Evolutionary conservation across 2,888 invertebrate genomes (phyloP), one percentile per base, ranked within the genome.

Genomic region (Halictus ligatus): DNA sequence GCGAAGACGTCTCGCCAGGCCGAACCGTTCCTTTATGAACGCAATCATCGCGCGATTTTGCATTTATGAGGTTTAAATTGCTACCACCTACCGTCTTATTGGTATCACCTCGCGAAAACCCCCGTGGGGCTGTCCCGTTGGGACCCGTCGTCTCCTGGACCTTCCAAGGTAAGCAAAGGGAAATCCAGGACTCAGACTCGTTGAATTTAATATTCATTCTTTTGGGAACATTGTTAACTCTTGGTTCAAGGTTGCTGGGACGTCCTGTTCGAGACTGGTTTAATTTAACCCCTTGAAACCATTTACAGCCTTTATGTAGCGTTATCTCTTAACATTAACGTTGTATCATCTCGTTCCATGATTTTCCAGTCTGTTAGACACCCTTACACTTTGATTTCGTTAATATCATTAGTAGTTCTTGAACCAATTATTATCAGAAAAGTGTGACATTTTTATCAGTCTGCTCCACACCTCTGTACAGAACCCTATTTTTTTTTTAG

Each of bases 51-150:
- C 88, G 85, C 90, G 91, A 92, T 92, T 92, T 90, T 91, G 93
- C 93, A 93, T 93, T 94, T 92, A 93, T 92, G 93, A 93, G 92
- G 84, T 92, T 93, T 90, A 92, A 93, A 93, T 93, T 91, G 92
- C 64, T 83, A 88, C 88, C 87, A 81, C 87, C 87, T 84, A 86
- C 87, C 87, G 86, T 86, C 87, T 87, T 86, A 86, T 83, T 86
- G 86, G 82, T 84, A 88, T 84, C 84, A 85, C 85, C 84, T 82
- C 78, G 83, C 74, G 15, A 21, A 43, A n/a, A 43, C 43, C 71
- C 71, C 71, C 71, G n/a, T 21, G 69, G 69, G 40, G 40, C 35
- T 40, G 69, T 69, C 35, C 35, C 69, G 69, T 69, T 69, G 21
- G n/a, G 10, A 35, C 21, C 7, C 64, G 18, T 15, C 25, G 29